phyloP scores from a whole-genome alignment of 2,113 vertebrate species.

The Epinephelus moara region DNA sequence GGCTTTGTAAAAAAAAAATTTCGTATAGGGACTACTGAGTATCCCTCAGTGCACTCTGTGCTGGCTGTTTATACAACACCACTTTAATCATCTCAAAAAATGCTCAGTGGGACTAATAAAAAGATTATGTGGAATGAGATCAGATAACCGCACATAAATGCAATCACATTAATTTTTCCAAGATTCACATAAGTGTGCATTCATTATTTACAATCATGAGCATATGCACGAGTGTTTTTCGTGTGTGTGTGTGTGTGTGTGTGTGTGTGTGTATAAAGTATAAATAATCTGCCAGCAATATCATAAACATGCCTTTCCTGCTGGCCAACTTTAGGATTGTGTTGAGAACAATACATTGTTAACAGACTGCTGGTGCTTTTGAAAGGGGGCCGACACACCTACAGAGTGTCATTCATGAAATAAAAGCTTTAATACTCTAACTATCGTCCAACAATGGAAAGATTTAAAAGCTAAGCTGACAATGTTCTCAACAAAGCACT shows the following conservation, averaged over 20 bases:
- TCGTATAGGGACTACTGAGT: not conserved
- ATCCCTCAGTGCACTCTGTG: not conserved
- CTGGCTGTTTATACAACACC: not conserved
- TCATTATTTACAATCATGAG: not conserved
- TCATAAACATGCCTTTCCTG: slow-evolving; percentile 1
- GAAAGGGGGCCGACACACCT: not conserved
- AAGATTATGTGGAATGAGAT: not conserved
- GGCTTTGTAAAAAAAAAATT: no score
- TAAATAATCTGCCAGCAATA: not conserved
- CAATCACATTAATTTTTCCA: not conserved
- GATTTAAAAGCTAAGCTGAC: not conserved
- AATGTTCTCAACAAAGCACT: not conserved
- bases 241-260: not conserved
- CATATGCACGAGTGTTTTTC: not conserved
- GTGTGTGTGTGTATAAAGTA: not conserved
- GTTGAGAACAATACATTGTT: slow-evolving; percentile 14
- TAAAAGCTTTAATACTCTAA: slow-evolving; percentile 11
- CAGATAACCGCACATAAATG: no score
- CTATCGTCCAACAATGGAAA: not conserved
- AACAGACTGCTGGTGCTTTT: not conserved
- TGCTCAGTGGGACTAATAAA: not conserved
- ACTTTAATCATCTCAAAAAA: not conserved
- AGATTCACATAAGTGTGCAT: not conserved
- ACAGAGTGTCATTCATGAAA: not conserved
- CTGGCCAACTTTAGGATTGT: not conserved